Evolutionary conservation across 2,888 invertebrate species (phyloP).

Genomic region (Euplexia lucipara): DNA sequence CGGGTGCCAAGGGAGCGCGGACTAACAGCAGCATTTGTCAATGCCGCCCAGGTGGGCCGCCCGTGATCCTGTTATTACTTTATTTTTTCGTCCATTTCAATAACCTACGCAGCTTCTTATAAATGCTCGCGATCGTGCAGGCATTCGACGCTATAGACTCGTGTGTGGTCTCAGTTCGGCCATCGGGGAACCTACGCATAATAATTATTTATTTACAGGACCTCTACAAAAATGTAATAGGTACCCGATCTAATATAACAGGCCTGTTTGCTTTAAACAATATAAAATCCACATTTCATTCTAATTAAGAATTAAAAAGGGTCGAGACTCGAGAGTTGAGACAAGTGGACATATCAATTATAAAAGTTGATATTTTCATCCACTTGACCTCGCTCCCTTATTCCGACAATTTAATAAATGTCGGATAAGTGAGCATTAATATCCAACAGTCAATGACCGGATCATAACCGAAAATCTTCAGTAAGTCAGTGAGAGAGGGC

Average conservation of each 20-base stretch:
- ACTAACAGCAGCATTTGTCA: constrained; percentile 85
- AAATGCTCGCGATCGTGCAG: constrained; percentile 62
- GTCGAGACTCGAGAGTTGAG: constrained; percentile 36
- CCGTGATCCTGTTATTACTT: constrained; percentile 83
- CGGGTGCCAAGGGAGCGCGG: constrained; percentile 74
- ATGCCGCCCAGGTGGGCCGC: constrained; percentile 85
- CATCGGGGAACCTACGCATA: constrained; percentile 33
- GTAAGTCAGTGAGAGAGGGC: constrained; percentile 84
- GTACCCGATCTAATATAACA: constrained; percentile 8
- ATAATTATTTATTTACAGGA: constrained; percentile 30
- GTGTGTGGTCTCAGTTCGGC: constrained; percentile 59
- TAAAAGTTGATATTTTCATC: constrained; percentile 69
- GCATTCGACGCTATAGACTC: constrained; percentile 58
- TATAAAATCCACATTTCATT: constrained; percentile 45
- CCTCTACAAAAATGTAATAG: constrained; percentile 15
- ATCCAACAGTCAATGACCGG: constrained; percentile 88
- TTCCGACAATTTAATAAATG: constrained; percentile 83
- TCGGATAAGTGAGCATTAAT: constrained; percentile 83
- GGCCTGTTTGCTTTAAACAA: constrained; percentile 21
- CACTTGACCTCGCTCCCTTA: constrained; percentile 68
- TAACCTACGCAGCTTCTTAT: constrained; percentile 76
- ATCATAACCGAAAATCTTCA: constrained; percentile 90
- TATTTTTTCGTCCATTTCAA: constrained; percentile 83
- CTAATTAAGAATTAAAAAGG: constrained; percentile 50
- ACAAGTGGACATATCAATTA: constrained; percentile 68